Percentiles rank a stretch among this genome's conserved stretches.
Evolutionary conservation across 2,113 vertebrate species (phyloP).

Genomic region (Turdus rufiventris): DNA sequence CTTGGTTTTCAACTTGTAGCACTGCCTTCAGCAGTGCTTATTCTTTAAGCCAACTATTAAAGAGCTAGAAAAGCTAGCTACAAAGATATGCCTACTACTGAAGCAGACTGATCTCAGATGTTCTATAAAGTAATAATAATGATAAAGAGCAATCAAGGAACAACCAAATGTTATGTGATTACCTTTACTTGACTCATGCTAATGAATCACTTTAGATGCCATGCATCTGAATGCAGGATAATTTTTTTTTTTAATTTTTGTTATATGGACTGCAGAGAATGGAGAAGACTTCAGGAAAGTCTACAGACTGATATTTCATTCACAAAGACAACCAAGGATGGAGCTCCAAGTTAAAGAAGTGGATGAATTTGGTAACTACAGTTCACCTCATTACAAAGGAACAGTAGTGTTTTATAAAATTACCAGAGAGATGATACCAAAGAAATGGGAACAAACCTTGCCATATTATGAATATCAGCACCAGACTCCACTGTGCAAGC

Average conservation of each 20-base stretch:
- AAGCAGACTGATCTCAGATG: not conserved
- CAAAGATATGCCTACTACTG: not conserved
- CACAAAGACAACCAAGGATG: constrained; percentile 76
- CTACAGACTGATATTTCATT: constrained; percentile 80
- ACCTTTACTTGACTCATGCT: not conserved
- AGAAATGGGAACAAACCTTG: constrained; percentile 42
- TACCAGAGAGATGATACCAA: constrained; percentile 66
- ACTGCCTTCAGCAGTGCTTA: not conserved
- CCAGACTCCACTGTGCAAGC: constrained; percentile 78
- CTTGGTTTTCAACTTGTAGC: not conserved
- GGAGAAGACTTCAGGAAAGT: constrained; percentile 61
- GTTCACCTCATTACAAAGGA: constrained; percentile 87
- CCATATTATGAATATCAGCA: constrained; percentile 11
- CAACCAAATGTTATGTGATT: not conserved
- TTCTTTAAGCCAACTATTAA: not conserved
- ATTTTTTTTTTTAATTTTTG: not conserved
- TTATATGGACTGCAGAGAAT: constrained; percentile 45
- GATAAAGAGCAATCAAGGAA: not conserved
- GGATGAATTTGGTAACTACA: constrained; percentile 85
- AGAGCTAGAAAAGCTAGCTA: not conserved
- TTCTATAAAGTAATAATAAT: not conserved
- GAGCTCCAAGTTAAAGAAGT: constrained; percentile 77
- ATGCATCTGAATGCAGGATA: not conserved
- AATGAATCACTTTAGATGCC: not conserved
- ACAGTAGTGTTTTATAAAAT: constrained; percentile 76